Base-by-base conservation (phyloP, 2,888 invertebrate genomes). In the Clanis bilineata region DNA sequence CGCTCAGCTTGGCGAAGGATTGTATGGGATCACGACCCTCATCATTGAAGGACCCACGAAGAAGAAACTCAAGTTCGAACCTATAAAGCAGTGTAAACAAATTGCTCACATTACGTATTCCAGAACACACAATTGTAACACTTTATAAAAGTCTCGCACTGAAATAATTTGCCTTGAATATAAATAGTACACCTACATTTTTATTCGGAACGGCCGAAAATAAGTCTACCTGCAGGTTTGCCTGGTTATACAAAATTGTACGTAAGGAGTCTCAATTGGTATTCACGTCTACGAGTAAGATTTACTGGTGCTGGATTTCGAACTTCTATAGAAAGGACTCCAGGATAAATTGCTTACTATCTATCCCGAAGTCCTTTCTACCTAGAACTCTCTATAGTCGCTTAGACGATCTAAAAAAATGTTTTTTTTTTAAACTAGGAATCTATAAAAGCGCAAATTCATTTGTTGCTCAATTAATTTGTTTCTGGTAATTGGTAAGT, bases 241-340 rank as follows among this genome's bases (percentile, higher is more conserved):
- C 15, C 45, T 22, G 21, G 21, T 39, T 39, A 44, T 57, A 18
- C 44, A 21, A 41, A 59, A 32, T 45, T 21, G n/a, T 45, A 36
- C 47, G 38, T 41, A 18, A 10, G 4, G n/a, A 21, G 15, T 25
- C 15, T 39, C 25, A 43, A 54, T 59, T 59, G 54, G 43, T 43
- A 43, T 54, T 38, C 43, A 44, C 10, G 18, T 7, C 10, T 36
- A 22, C 2, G 3, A 15, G 5, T 4, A 36, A 36, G 44, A 56
- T 59, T 56, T 59, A 38, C 32, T 23, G 32, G 15, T 43, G 5
- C 18, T 59, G 25, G 25, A 38, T 38, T n/a, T 44, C 36, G 56
- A 59, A 43, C 43, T 38, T 23, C 55, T 56, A 44, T 44, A 23
- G 0, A 36, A 59, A 58, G 38, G 15, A 23, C 47, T 38, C 36